These are phyloP conservation scores for Actenoides hombroni DNA, from an alignment of 2,113 vertebrate species.

Conservation along the genomic window DNA sequence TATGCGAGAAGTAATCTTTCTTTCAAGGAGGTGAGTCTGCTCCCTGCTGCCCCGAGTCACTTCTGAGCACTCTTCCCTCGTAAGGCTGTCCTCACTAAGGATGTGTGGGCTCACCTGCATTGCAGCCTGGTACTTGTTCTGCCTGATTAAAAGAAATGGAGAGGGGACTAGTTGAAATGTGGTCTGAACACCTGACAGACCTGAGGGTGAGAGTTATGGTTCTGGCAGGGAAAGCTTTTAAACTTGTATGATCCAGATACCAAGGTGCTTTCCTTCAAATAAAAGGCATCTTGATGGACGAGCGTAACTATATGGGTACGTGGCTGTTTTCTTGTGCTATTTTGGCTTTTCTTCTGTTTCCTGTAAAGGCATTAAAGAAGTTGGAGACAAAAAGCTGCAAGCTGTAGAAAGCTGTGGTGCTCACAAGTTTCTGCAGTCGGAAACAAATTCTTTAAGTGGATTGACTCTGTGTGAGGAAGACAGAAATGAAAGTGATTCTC, in stretches of 20 bases:
- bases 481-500: slow-evolving; percentile 56
- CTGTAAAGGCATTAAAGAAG: slow-evolving; percentile 35
- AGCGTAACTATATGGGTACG: not conserved
- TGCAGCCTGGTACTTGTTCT: not conserved
- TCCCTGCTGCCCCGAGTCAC: not conserved
- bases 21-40: not conserved
- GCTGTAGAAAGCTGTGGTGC: slow-evolving; percentile 40
- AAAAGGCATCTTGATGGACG: not conserved
- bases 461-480: slow-evolving; percentile 38
- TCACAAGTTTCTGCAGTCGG: not conserved
- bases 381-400: slow-evolving; percentile 17
- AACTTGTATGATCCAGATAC: not conserved
- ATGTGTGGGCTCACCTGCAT: not conserved
- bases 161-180: not conserved
- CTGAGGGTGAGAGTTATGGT: not conserved
- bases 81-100: not conserved
- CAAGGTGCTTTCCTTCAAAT: not conserved
- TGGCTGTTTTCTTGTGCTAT: not conserved
- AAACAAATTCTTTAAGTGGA: not conserved
- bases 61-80: not conserved
- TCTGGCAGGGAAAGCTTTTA: not conserved
- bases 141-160: not conserved
- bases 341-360: not conserved
- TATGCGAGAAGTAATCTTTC: not conserved
- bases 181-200: not conserved